Percentiles rank a stretch among this genome's conserved stretches.
These are phyloP conservation scores for Conus canariensis DNA, from an alignment of 2,888 invertebrate genomes.

Conservation along the genomic window DNA sequence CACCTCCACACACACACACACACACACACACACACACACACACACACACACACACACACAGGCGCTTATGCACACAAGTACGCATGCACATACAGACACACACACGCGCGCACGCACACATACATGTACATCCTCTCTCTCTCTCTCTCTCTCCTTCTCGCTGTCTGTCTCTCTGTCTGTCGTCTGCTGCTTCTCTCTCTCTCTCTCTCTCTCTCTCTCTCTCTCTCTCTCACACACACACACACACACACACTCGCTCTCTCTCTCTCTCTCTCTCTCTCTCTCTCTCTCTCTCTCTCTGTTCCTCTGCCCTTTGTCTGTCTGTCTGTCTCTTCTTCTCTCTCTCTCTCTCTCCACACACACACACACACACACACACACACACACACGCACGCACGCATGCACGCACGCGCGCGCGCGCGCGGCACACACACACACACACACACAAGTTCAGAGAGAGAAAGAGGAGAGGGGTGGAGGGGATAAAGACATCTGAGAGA, in stretches of 20 bases:
- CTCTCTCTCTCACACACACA: conserved; percentile 24
- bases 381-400: conserved; percentile 34
- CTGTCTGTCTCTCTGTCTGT: too few relatives aligned
- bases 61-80: conserved; percentile 20
- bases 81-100: background rate
- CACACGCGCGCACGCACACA: conserved; percentile 1
- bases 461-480: too few relatives aligned
- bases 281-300: too few relatives aligned
- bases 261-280: background rate
- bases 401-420: background rate
- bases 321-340: too few relatives aligned
- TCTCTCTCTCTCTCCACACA: background rate
- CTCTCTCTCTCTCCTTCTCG: background rate
- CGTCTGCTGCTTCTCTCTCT: too few relatives aligned
- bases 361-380: conserved; percentile 34
- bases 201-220: too few relatives aligned
- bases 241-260: conserved; percentile 33
- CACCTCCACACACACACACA: background rate
- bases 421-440: background rate
- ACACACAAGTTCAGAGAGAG: accelerated
- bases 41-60: conserved; percentile 31
- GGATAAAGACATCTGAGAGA: too few relatives aligned
- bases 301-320: too few relatives aligned
- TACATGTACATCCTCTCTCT: background rate
- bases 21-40: conserved; percentile 31